phyloP scores from a whole-genome alignment of 1,140 invertebrate genomes.

The Ips typographus region DNA sequence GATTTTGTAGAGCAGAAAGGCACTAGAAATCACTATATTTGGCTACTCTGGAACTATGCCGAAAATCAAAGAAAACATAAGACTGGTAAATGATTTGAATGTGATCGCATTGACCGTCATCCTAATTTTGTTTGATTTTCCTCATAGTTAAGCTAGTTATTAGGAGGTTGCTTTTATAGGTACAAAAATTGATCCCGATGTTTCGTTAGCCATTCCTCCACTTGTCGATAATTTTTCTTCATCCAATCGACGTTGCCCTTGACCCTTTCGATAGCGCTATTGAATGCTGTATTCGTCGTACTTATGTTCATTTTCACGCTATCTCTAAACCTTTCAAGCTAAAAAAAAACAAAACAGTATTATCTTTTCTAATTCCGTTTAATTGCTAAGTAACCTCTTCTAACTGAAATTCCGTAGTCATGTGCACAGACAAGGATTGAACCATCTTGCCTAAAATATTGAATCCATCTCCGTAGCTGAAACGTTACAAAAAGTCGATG shows the following conservation, averaged over 20 bases:
- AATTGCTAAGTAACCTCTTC: slow-evolving; percentile 40
- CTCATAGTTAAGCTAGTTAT: background rate
- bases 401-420: slow-evolving; percentile 53
- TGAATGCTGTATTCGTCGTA: slow-evolving; percentile 42
- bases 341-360: slow-evolving; percentile 19
- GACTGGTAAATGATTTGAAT: background rate
- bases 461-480: slow-evolving; percentile 57
- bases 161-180: slow-evolving; percentile 15
- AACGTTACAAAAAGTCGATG: background rate
- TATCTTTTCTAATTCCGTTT: slow-evolving; percentile 2
- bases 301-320: slow-evolving; percentile 41
- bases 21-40: slow-evolving; percentile 17
- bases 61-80: background rate
- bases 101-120: background rate
- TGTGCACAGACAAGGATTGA: slow-evolving; percentile 53
- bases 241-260: slow-evolving; percentile 48
- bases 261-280: slow-evolving; percentile 46
- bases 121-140: background rate
- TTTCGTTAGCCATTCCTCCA: slow-evolving; percentile 46
- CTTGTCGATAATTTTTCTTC: slow-evolving; percentile 46
- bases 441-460: slow-evolving; percentile 56
- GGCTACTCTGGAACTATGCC: background rate
- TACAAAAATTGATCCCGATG: slow-evolving; percentile 42
- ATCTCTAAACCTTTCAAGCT: slow-evolving; percentile 46
- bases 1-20: background rate